Evolutionary conservation across 2,888 invertebrate genomes (phyloP), one percentile per base, ranked within the genome.

Genomic region (Crematogaster levior): DNA sequence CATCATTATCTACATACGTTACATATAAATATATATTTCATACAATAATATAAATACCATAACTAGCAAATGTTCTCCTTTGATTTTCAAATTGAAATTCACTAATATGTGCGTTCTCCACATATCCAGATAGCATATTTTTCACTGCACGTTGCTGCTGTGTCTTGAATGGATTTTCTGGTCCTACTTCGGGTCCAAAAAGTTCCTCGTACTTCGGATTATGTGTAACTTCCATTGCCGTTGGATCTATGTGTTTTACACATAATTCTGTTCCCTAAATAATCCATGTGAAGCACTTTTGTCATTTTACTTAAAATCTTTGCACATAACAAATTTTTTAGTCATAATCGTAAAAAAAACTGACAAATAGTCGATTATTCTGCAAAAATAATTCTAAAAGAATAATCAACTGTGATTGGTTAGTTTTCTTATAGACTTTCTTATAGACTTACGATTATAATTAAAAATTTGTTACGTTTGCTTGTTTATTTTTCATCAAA

Each of bases 1-100:
- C 34, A n/a, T 75, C 10, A n/a, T n/a, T n/a, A 30, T 37, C 24
- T 18, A 21, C 9, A 53, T 7, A 27, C 34, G 18, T n/a, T 6
- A 46, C 4, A 63, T 56, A 21, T 30, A 56, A 27, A 34, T 34
- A 34, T 34, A 34, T 34, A 34, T 34, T 5, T 34, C 34, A 34
- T 6, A 34, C 6, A 34, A 34, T 34, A 34, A 34, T 92, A 43
- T 43, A 9, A 4, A 0, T 63, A 96, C 96, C 99, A 93, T 97
- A 99, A 93, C 98, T 99, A 51, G 97, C 97, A 94, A 99, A 99
- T 24, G 99, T 99, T 91, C 98, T 95, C 81, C 99, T 96, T 93
- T 99, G 99, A 93, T 98, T 98, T 94, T 99, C 99, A 96, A 99
- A 99, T 91, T 99, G 98, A 94, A 99, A 99, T 90, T 98, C 98